Percentiles rank a stretch among this genome's conserved stretches.
Evolutionary conservation across 2,113 vertebrate species (phyloP).

Genomic region (human (Homo sapiens)): DNA sequence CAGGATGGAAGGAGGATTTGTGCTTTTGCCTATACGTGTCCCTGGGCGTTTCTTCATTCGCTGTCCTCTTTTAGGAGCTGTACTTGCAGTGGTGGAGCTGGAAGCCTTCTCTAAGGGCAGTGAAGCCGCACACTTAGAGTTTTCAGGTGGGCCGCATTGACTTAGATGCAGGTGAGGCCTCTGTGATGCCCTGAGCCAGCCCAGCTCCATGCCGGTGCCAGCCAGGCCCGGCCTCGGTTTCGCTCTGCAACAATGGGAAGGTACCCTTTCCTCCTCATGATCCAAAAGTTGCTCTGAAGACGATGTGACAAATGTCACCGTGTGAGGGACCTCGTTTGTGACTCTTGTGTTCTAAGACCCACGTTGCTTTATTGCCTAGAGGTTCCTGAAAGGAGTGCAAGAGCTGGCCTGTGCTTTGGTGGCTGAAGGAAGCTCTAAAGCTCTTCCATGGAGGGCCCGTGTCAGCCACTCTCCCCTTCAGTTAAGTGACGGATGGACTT

Average conservation of each 20-base stretch:
- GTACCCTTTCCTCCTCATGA: neutral
- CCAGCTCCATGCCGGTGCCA: fast-evolving
- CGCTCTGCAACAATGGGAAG: fast-evolving
- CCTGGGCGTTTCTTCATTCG: fast-evolving
- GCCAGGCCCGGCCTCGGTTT: neutral
- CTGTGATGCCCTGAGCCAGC: neutral
- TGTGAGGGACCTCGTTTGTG: fast-evolving
- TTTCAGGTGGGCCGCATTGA: too few species aligned
- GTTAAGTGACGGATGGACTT: fast-evolving
- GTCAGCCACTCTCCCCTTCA: neutral
- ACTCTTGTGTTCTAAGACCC: neutral
- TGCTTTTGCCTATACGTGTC: fast-evolving
- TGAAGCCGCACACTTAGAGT: fast-evolving
- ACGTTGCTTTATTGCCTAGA: fast-evolving
- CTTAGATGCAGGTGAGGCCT: too few species aligned
- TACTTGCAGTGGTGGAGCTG: fast-evolving
- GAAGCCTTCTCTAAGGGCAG: fast-evolving
- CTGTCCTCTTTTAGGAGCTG: neutral
- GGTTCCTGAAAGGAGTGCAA: fast-evolving
- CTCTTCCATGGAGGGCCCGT: fast-evolving
- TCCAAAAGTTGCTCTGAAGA: neutral
- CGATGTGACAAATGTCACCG: fast-evolving
- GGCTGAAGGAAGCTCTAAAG: fast-evolving
- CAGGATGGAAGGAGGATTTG: fast-evolving
- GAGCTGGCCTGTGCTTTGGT: fast-evolving